Percentiles rank a stretch among this genome's conserved stretches.
Conservation (phyloP, 2,888 invertebrate genomes). For the Charanyca ferruginea region DNA sequence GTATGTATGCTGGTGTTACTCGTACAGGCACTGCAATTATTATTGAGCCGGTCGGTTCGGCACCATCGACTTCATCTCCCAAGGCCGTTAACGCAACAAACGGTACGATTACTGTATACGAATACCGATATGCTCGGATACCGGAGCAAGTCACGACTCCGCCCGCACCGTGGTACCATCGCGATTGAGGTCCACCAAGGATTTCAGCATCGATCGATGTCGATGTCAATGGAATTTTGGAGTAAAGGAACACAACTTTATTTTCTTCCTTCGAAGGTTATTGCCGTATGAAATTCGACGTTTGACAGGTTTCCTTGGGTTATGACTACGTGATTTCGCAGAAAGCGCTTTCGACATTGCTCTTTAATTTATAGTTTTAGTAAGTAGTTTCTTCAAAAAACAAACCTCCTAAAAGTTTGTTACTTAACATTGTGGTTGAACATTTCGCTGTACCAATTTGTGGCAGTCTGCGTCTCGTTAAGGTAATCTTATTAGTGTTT, state of each 20-base stretch:
- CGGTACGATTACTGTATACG: conserved; percentile 83
- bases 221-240: conserved; percentile 27
- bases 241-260: conserved; percentile 24
- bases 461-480: conserved; percentile 17
- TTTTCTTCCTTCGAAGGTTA: neutral
- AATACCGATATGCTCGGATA: conserved; percentile 72
- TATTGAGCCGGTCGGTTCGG: conserved; percentile 75
- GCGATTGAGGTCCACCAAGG: conserved; percentile 69
- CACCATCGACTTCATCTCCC: conserved; percentile 78
- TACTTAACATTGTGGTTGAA: conserved; percentile 33
- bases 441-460: conserved; percentile 34
- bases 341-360: conserved; percentile 56
- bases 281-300: conserved; percentile 8
- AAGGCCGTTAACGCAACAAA: conserved; percentile 85
- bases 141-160: conserved; percentile 82
- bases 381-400: conserved; percentile 42
- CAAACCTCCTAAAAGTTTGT: conserved; percentile 27
- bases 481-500: conserved; percentile 2
- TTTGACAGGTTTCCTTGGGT: conserved; percentile 23
- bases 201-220: conserved; percentile 68
- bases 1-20: conserved; percentile 51
- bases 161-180: conserved; percentile 71
- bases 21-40: conserved; percentile 68
- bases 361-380: conserved; percentile 51
- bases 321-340: conserved; percentile 10